Percentiles rank a stretch among this genome's conserved stretches.
Evolutionary conservation across 1,140 invertebrate species (phyloP).

Genomic region (Palaemon carinicauda): DNA sequence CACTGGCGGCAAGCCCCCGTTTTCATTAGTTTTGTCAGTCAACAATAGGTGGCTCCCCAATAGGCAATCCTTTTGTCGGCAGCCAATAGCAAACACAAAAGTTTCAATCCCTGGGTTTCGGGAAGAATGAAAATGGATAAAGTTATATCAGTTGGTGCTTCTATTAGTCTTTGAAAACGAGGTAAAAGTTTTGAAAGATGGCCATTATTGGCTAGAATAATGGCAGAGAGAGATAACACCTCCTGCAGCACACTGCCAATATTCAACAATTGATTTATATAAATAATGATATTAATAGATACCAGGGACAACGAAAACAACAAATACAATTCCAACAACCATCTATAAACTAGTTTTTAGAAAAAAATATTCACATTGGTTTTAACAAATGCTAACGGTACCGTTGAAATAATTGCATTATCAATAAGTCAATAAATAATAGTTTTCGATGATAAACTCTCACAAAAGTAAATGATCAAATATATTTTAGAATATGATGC

Average conservation of each 20-base stretch:
- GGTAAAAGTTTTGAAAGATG: constrained; percentile 56
- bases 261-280: background rate
- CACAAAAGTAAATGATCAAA: too few relatives aligned
- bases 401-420: too few relatives aligned
- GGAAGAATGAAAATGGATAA: constrained; percentile 58
- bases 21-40: constrained; percentile 59
- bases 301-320: background rate
- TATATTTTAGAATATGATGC: too few relatives aligned
- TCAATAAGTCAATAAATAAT: too few relatives aligned
- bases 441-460: too few relatives aligned
- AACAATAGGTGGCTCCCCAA: constrained; percentile 51
- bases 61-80: constrained; percentile 54
- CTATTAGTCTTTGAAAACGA: constrained; percentile 56
- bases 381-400: too few relatives aligned
- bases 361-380: too few relatives aligned
- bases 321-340: background rate
- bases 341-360: too few relatives aligned
- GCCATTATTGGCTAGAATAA: constrained; percentile 52
- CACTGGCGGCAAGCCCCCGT: constrained; percentile 51
- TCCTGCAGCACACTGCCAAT: constrained; percentile 4
- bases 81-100: constrained; percentile 58
- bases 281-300: background rate
- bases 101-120: constrained; percentile 52
- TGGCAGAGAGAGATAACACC: constrained; percentile 42
- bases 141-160: constrained; percentile 58